phyloP scores from a whole-genome alignment of 92 coral and sea anemone genomes.

The Actinostola sp. region DNA sequence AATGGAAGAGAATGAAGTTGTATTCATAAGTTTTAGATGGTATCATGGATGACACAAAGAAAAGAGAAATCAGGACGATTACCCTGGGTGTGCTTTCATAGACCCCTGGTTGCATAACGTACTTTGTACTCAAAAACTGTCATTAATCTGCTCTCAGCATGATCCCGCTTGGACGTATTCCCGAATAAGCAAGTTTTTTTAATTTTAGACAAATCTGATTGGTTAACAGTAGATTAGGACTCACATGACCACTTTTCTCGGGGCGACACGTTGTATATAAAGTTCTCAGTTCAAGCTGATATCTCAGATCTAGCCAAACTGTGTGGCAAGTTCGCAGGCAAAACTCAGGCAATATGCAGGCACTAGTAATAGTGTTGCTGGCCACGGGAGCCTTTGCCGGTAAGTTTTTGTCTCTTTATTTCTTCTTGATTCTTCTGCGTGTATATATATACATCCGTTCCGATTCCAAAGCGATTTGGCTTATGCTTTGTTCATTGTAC shows the following conservation, averaged over 20 bases:
- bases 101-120: constrained; percentile 9
- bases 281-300: no score
- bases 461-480: no score
- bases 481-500: no score
- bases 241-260: constrained; percentile 15
- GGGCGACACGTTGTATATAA: neutral
- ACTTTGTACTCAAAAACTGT: constrained; percentile 30
- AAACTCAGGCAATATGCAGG: constrained; percentile 63
- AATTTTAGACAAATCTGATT: constrained; percentile 1
- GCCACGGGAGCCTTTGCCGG: constrained; percentile 98
- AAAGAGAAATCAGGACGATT: neutral
- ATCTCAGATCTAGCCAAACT: neutral
- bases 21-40: no score
- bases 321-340: constrained; percentile 12
- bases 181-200: constrained; percentile 13
- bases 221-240: constrained; percentile 2
- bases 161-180: constrained; percentile 34
- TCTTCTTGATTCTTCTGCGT: neutral
- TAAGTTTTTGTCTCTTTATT: constrained; percentile 41
- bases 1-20: no score
- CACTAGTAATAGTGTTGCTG: constrained; percentile 83
- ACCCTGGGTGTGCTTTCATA: neutral
- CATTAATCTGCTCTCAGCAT: constrained; percentile 14
- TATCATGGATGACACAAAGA: no score
- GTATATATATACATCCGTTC: no score